These are phyloP conservation scores for Anoura caudifer DNA, from an alignment of 2,113 vertebrate species.

Conservation along the genomic window DNA sequence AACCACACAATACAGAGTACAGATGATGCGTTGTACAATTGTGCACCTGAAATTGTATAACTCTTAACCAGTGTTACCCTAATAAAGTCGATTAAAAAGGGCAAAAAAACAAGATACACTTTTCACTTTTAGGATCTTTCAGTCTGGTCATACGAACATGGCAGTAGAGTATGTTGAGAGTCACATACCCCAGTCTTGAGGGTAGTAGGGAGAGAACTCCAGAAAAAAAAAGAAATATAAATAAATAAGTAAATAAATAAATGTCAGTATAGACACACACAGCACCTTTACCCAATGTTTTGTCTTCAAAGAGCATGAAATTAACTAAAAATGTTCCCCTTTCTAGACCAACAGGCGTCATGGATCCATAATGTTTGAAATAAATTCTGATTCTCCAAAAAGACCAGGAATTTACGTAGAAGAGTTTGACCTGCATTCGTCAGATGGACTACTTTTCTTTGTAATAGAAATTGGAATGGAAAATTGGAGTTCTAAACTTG, in stretches of 20 bases:
- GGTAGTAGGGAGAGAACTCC: not conserved
- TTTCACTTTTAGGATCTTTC: not conserved
- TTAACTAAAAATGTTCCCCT: not conserved
- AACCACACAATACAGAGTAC: too few relatives aligned
- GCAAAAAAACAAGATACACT: not conserved
- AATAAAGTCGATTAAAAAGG: too few relatives aligned
- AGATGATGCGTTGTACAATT: too few relatives aligned
- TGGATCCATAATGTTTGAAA: not conserved
- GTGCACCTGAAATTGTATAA: too few relatives aligned
- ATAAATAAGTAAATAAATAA: too few relatives aligned
- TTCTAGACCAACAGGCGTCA: not conserved
- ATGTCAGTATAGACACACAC: too few relatives aligned
- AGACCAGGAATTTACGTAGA: not conserved
- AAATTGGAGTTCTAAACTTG: not conserved
- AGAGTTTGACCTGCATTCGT: not conserved
- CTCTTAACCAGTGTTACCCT: too few relatives aligned
- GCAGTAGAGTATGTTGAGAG: not conserved
- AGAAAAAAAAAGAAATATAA: not conserved
- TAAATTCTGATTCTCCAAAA: conserved; percentile 24
- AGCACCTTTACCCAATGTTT: not conserved
- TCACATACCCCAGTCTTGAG: not conserved
- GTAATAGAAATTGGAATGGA: not conserved
- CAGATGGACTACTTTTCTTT: not conserved
- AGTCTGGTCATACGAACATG: not conserved
- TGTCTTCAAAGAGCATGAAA: not conserved